These are phyloP conservation scores for Euura lappo DNA, from an alignment of 1,140 invertebrate genomes.

Conservation along the genomic window DNA sequence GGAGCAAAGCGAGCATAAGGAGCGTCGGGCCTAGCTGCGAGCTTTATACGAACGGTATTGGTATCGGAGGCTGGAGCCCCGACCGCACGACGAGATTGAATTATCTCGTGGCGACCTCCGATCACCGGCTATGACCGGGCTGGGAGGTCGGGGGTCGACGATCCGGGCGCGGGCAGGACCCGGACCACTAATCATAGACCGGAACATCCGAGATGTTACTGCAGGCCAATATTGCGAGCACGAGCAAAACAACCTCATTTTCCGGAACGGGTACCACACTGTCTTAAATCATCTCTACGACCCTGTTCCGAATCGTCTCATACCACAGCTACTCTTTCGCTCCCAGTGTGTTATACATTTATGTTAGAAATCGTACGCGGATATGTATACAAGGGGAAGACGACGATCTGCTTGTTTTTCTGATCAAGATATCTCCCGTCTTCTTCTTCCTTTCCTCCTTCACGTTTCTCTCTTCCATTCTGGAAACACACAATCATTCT, in stretches of 20 bases:
- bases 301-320: background rate
- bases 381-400: background rate
- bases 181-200: constrained; percentile 44
- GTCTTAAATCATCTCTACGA: constrained; percentile 46
- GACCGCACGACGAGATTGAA: constrained; percentile 44
- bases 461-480: too few species aligned
- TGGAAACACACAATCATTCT: too few species aligned
- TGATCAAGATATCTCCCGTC: background rate
- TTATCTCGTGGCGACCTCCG: constrained; percentile 46
- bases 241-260: constrained; percentile 38
- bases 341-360: background rate
- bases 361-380: background rate
- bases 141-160: constrained; percentile 34
- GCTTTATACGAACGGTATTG: background rate
- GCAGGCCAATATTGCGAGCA: constrained; percentile 37
- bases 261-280: constrained; percentile 14
- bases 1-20: background rate
- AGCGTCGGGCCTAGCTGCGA: background rate
- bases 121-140: constrained; percentile 20
- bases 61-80: background rate
- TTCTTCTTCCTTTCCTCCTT: too few species aligned
- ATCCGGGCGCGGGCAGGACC: constrained; percentile 25
- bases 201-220: constrained; percentile 15
- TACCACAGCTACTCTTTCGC: background rate
- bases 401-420: background rate